These are phyloP conservation scores for Cliona cf. orientalis DNA, from an alignment of 37 sponge, comb jelly and placozoan genomes.

Conservation along the genomic window DNA sequence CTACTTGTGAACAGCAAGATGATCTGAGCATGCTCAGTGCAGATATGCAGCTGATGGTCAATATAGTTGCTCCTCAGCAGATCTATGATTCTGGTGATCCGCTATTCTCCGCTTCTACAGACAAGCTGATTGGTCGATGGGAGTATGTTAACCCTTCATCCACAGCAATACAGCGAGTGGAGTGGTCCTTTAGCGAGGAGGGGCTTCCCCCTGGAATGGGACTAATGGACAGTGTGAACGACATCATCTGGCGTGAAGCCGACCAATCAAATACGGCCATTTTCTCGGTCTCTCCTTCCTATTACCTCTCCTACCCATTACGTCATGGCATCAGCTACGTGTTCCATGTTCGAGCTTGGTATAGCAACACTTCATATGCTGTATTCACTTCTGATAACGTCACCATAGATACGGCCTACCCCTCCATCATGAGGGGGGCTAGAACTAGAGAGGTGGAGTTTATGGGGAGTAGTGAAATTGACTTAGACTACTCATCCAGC, in stretches of 20 bases:
- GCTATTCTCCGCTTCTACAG: slow-evolving; percentile 38
- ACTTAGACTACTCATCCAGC: slow-evolving; percentile 48
- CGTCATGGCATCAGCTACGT: slow-evolving; percentile 63
- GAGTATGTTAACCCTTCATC: slow-evolving; percentile 7
- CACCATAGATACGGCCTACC: slow-evolving; percentile 55
- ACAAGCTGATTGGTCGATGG: slow-evolving; percentile 46
- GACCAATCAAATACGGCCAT: slow-evolving; percentile 6
- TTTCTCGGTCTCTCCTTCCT: slow-evolving; percentile 24
- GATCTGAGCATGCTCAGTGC: not conserved
- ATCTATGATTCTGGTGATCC: not conserved
- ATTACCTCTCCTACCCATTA: slow-evolving; percentile 30
- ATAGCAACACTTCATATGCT: slow-evolving; percentile 36
- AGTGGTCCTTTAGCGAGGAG: slow-evolving; percentile 59
- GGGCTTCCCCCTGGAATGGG: slow-evolving; percentile 45
- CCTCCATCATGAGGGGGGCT: slow-evolving; percentile 11
- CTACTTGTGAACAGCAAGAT: slow-evolving; percentile 6
- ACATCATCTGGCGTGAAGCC: slow-evolving; percentile 40
- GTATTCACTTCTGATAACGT: slow-evolving; percentile 63
- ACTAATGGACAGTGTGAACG: slow-evolving; percentile 32
- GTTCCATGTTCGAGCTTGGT: slow-evolving; percentile 77
- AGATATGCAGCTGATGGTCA: slow-evolving; percentile 6
- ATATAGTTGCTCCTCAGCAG: slow-evolving; percentile 26
- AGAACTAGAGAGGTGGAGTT: slow-evolving; percentile 44
- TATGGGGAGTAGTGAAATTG: not conserved
- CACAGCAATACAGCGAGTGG: slow-evolving; percentile 31